These are phyloP conservation scores for Monodelphis domestica DNA, from an alignment of 2,797 vertebrate genomes.

Conservation along the genomic window DNA sequence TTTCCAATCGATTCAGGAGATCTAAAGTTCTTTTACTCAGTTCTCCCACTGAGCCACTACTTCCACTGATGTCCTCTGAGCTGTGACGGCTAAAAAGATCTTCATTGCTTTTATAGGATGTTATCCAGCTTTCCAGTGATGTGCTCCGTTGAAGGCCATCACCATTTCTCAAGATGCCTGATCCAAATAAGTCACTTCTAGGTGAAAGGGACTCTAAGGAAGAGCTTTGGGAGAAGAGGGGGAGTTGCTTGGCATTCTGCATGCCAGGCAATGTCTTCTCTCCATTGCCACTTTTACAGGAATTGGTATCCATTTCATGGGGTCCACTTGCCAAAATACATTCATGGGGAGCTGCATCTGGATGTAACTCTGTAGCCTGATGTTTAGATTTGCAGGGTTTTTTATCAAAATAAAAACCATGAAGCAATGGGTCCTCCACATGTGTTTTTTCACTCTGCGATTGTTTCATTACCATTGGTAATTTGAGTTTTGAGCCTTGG, in stretches of 20 bases:
- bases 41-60: slow-evolving; percentile 90
- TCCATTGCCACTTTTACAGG: slow-evolving; percentile 77
- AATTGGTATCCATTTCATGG: slow-evolving; percentile 79
- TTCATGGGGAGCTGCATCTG: slow-evolving; percentile 75
- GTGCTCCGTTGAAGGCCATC: slow-evolving; percentile 90
- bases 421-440: slow-evolving; percentile 78
- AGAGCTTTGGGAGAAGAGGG: slow-evolving; percentile 89
- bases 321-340: slow-evolving; percentile 71
- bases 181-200: slow-evolving; percentile 88
- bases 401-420: slow-evolving; percentile 85
- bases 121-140: slow-evolving; percentile 94
- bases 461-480: slow-evolving; percentile 84
- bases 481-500: slow-evolving; percentile 86
- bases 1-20: slow-evolving; percentile 95
- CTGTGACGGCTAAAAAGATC: slow-evolving; percentile 89
- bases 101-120: slow-evolving; percentile 88
- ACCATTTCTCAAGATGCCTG: slow-evolving; percentile 86
- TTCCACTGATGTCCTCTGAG: slow-evolving; percentile 87
- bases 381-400: slow-evolving; percentile 82
- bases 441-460: slow-evolving; percentile 81
- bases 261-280: slow-evolving; percentile 77
- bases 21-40: slow-evolving; percentile 97
- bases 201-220: slow-evolving; percentile 94
- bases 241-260: slow-evolving; percentile 79
- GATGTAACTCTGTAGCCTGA: slow-evolving; percentile 80